Evolutionary conservation across 2,888 invertebrate species (phyloP), one percentile per base, ranked within the genome.

Genomic region (Nomada ferruginata): DNA sequence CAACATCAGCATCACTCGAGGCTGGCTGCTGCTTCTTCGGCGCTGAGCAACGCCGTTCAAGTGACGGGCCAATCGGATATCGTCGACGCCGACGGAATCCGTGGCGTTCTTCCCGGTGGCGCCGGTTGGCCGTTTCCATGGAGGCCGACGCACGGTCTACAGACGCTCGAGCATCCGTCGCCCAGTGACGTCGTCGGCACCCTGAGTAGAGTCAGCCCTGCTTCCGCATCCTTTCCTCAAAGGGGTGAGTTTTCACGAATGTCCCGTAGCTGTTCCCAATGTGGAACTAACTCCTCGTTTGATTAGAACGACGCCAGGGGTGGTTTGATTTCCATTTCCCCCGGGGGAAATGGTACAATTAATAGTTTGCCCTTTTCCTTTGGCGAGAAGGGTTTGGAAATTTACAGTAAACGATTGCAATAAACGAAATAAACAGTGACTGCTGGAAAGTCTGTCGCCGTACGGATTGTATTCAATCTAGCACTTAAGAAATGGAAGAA

Each of bases 51-150:
- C 82, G 90, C 90, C 20, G 90, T 87, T 5, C 88, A 89, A 60
- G 90, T 91, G 50, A 87, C 89, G 72, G 89, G 91, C 84, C 92
- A 92, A 88, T 89, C 92, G 87, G 91, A 92, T 75, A 90, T 92
- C 77, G 87, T 89, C 74, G 85, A 92, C 59, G 89, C 91, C 79
- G 93, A 92, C 76, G 92, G 91, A 23, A 92, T 93, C 76, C 90
- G 93, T 44, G 91, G 91, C 55, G 92, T 93, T 60, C 84, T 93
- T 63, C 91, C 93, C 65, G 85, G 85, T 75, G 86, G 91, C 85
- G 89, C 91, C 63, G 91, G 92, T 76, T 93, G 93, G 93, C 92
- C 93, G 83, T 93, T 93, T 89, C 92, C 93, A 83, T 93, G 93
- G 93, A 92, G 92, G 89, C 90, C 93, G 68, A 86, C 93, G 61